These are phyloP conservation scores for Dromius quadrimaculatus DNA, from an alignment of 2,888 invertebrate genomes.

Conservation along the genomic window DNA sequence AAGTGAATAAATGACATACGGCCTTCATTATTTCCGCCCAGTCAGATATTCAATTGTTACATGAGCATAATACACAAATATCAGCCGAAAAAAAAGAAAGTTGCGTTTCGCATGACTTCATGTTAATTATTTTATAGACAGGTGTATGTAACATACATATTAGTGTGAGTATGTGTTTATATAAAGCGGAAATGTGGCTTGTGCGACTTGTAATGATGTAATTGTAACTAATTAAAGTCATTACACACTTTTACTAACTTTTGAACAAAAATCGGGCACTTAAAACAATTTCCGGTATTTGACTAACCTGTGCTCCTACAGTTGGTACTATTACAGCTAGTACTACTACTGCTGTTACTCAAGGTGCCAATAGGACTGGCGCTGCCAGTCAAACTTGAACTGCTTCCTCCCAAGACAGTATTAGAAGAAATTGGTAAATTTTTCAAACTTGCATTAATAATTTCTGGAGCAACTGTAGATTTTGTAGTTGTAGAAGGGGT, in stretches of 20 bases:
- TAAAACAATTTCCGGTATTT: not conserved
- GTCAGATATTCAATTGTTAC: not conserved
- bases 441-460: no score
- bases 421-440: no score
- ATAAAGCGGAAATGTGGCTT: not conserved
- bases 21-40: not conserved
- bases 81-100: not conserved
- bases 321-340: conserved; percentile 64
- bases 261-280: not conserved
- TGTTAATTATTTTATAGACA: not conserved
- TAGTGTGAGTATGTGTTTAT: not conserved
- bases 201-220: no score
- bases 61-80: not conserved
- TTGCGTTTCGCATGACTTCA: not conserved
- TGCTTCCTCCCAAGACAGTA: no score
- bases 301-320: conserved; percentile 68
- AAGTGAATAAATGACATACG: not conserved
- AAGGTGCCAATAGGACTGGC: conserved; percentile 62
- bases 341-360: conserved; percentile 68
- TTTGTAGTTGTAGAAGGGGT: not conserved
- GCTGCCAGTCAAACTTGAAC: no score
- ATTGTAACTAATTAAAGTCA: no score
- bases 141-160: not conserved
- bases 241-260: conserved; percentile 1
- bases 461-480: not conserved